Evolutionary conservation across 2,888 invertebrate species (phyloP).

Genomic region (Lochmaea capreae): DNA sequence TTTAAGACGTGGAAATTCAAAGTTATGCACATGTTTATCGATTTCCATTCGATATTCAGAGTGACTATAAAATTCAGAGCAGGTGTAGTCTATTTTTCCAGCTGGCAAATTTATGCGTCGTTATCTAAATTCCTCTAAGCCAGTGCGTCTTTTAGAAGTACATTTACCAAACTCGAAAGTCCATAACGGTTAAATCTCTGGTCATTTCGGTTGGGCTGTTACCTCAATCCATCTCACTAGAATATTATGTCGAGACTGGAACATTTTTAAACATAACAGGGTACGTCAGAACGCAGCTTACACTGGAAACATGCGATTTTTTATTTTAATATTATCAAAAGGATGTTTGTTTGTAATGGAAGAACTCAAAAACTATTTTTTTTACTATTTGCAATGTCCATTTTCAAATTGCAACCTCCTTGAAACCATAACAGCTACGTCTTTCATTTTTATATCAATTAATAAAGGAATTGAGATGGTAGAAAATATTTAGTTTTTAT

Average conservation of each 20-base stretch:
- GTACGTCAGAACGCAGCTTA: not conserved
- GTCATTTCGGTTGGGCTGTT: constrained; percentile 26
- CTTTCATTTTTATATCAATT: too few relatives aligned
- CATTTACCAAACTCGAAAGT: constrained; percentile 33
- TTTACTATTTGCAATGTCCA: too few relatives aligned
- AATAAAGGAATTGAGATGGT: too few relatives aligned
- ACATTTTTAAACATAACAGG: constrained; percentile 14
- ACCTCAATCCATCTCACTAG: constrained; percentile 24
- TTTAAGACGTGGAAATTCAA: constrained; percentile 14
- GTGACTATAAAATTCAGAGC: constrained; percentile 31
- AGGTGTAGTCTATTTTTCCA: constrained; percentile 18
- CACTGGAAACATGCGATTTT: not conserved
- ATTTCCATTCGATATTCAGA: constrained; percentile 23
- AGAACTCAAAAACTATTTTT: too few relatives aligned
- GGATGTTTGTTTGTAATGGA: too few relatives aligned
- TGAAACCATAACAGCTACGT: too few relatives aligned
- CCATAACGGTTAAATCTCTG: constrained; percentile 33
- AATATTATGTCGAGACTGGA: constrained; percentile 16
- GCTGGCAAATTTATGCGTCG: constrained; percentile 33
- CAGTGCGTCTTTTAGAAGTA: constrained; percentile 34
- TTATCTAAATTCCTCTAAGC: constrained; percentile 33
- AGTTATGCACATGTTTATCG: constrained; percentile 8
- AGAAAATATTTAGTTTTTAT: too few relatives aligned
- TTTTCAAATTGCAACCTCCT: too few relatives aligned
- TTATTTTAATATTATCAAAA: too few relatives aligned